Conservation (phyloP, 2,888 invertebrate species). For the Archips crataeganus region DNA sequence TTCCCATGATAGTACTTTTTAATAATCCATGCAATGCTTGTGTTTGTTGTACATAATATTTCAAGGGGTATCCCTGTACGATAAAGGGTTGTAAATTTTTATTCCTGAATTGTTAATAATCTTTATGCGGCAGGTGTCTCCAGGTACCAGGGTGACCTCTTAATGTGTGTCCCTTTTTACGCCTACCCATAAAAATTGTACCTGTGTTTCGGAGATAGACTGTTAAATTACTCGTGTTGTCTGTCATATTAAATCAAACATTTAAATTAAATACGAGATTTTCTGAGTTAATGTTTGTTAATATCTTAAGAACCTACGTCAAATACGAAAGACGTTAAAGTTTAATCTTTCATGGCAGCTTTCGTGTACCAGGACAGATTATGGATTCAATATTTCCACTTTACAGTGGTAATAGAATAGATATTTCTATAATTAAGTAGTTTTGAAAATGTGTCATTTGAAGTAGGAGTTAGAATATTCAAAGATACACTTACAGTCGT, state of each 20-base stretch:
- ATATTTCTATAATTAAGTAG: too few species aligned
- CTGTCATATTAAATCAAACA: not conserved
- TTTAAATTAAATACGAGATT: too few species aligned
- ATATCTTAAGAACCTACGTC: not conserved
- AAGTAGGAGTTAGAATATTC: too few species aligned
- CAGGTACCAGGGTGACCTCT: constrained; percentile 24
- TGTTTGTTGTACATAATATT: not conserved
- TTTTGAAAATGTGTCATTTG: too few species aligned
- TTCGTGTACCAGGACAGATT: too few species aligned
- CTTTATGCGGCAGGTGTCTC: constrained; percentile 22
- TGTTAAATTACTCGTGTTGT: not conserved
- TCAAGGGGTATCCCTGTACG: not conserved
- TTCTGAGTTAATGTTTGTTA: not conserved
- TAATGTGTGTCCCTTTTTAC: constrained; percentile 22
- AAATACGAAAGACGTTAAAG: too few species aligned
- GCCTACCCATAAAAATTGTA: constrained; percentile 13
- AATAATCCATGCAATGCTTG: not conserved
- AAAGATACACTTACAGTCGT: too few species aligned
- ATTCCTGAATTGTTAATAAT: constrained; percentile 26
- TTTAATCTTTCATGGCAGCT: too few species aligned
- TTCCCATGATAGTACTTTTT: not conserved
- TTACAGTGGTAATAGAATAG: too few species aligned
- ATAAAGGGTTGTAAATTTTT: not conserved
- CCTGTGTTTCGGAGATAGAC: not conserved
- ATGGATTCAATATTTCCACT: too few species aligned